A percentile compares a stretch with the other conserved stretches of the same genome.
Evolutionary conservation across 2,797 vertebrate genomes (phyloP).

Genomic region (Phoeniculus purpureus): DNA sequence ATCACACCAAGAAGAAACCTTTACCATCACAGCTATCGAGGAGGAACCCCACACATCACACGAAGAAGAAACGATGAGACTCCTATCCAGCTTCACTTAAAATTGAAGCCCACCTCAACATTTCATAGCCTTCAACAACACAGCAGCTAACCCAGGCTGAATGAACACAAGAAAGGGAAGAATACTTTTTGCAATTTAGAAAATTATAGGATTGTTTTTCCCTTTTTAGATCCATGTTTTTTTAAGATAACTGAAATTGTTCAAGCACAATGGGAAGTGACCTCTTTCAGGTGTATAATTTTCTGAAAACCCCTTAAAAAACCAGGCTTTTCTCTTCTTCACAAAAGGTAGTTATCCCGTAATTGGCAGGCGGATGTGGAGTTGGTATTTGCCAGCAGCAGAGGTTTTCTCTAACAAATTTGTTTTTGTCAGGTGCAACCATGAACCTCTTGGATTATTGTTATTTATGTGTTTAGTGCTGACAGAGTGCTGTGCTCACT

Average conservation of each 20-base stretch:
- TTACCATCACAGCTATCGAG: neutral
- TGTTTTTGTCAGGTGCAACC: constrained; percentile 15
- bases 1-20: fast-evolving
- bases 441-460: neutral
- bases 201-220: constrained; percentile 24
- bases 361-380: constrained; percentile 2
- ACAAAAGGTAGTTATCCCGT: constrained; percentile 27
- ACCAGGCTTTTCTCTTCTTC: constrained; percentile 20
- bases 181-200: constrained; percentile 19
- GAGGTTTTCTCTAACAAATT: constrained; percentile 49
- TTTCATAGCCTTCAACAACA: neutral
- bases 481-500: neutral
- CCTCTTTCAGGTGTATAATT: constrained; percentile 49
- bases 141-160: neutral
- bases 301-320: constrained; percentile 25
- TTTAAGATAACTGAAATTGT: neutral
- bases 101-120: neutral
- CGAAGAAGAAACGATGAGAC: fast-evolving
- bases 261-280: neutral
- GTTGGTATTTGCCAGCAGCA: neutral
- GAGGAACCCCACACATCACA: fast-evolving
- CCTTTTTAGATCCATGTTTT: fast-evolving
- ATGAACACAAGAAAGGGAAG: neutral
- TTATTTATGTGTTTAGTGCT: constrained; percentile 6
- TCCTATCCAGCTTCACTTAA: neutral